A percentile compares a stretch with the other conserved stretches of the same genome.
Conservation (phyloP, 2,113 vertebrate species). For the Hypomesus transpacificus region DNA sequence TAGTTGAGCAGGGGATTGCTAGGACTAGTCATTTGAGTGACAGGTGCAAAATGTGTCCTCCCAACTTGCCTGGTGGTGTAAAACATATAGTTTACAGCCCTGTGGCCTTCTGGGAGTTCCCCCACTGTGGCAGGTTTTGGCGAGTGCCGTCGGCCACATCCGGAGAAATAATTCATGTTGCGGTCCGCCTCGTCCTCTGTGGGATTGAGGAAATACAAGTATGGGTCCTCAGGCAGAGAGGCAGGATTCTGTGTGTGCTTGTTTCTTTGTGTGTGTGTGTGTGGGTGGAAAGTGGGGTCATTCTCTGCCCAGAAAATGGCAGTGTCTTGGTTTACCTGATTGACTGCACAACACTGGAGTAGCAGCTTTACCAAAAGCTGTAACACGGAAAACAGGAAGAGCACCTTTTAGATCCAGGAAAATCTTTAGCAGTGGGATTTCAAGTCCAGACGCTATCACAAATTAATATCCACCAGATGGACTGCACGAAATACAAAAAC, state of each 20-base stretch:
- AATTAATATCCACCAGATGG: not conserved
- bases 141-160: conserved; percentile 40
- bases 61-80: conserved; percentile 14
- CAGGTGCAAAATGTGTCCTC: not conserved
- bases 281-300: not conserved
- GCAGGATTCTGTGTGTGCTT: conserved; percentile 17
- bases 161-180: conserved; percentile 56
- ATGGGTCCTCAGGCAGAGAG: conserved; percentile 18
- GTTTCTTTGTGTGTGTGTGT: conserved; percentile 6
- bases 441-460: not conserved
- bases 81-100: conserved; percentile 17
- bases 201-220: conserved; percentile 44
- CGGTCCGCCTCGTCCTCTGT: conserved; percentile 28
- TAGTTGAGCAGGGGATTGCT: not conserved
- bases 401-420: conserved; percentile 11
- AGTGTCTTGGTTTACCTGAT: conserved; percentile 33
- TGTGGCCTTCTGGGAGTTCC: conserved; percentile 39
- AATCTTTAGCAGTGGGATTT: conserved; percentile 16
- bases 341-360: conserved; percentile 18
- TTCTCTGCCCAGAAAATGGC: conserved; percentile 27
- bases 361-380: conserved; percentile 18
- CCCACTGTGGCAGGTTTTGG: conserved; percentile 29
- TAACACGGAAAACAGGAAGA: conserved; percentile 24
- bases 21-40: conserved; percentile 22
- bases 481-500: not conserved